Conservation (phyloP, 2,888 invertebrate species). For the Bruchidius siliquastri region DNA sequence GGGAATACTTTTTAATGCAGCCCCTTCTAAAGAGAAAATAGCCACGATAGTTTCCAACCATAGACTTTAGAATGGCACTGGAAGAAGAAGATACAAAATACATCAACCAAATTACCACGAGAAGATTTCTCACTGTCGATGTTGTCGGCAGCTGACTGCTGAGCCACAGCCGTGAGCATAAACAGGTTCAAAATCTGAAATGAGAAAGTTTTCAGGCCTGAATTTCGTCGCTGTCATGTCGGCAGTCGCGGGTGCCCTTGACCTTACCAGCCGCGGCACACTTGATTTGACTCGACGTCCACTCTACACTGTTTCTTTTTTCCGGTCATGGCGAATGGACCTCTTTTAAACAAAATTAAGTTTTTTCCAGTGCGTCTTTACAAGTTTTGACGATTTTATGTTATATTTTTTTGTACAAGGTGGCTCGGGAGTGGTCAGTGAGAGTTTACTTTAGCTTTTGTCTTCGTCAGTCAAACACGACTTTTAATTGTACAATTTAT, state of each 20-base stretch:
- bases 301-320: background rate
- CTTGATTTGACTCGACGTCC: background rate
- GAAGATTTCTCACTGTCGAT: background rate
- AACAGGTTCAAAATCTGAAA: background rate
- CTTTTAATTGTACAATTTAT: no score
- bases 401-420: background rate
- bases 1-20: no score
- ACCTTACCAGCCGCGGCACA: background rate
- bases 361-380: background rate
- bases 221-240: background rate
- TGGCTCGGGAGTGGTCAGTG: background rate
- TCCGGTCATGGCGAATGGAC: background rate
- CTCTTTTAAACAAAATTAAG: background rate
- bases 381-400: background rate
- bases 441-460: no score
- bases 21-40: no score
- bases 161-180: background rate
- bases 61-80: no score
- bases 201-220: background rate
- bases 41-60: no score
- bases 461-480: no score
- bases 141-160: no score
- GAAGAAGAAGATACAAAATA: background rate
- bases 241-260: background rate
- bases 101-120: background rate